Evolutionary conservation across 2,888 invertebrate species (phyloP), one percentile per base, ranked within the genome.

Genomic region (Leptarthrus brevirostris): DNA sequence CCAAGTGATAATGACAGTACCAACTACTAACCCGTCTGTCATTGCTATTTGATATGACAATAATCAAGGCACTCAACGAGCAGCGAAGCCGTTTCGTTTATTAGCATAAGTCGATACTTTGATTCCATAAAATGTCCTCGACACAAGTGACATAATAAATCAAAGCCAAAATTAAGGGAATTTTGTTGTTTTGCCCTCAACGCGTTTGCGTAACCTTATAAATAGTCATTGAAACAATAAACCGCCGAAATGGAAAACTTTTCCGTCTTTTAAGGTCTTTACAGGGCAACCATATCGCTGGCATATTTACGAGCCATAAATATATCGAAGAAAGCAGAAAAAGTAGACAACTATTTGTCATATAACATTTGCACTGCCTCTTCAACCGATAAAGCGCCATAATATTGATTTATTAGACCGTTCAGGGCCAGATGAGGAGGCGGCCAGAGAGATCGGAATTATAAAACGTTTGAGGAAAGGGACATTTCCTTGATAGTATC

Each of bases 271-370:
- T 58, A 24, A 26, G 44, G 44, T n/a, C 47, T 70, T 36, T 53
- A 16, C 53, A 70, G 66, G 30, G 49, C 3, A 72, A 72, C 47
- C 40, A 72, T 16, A 44, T 30, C 47, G 58, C 56, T 72, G 72
- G 72, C 56, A 72, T 72, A 58, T 72, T 72, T 72, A 72, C 53
- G 72, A 44, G 20, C 56, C 18, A 72, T 72, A 72, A 72, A 72
- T 72, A 58, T 58, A 58, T 72, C 56, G 44, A 58, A 70, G 53
- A 34, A 49, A 44, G 47, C 72, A 24, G 24, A 44, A 71, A 71
- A 56, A 71, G 54, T 53, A 70, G 53, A 70, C 36, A 70, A 70
- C 34, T 71, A 71, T 54, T 54, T 40, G 71, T 52, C 54, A 36
- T 54, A 20, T 16, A 71, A 71, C 54, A 54, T 54, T 71, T 71